A percentile compares a stretch with the other conserved stretches of the same genome.
Conservation (phyloP, 2,113 vertebrate species). For the Thinocorus orbignyianus region DNA sequence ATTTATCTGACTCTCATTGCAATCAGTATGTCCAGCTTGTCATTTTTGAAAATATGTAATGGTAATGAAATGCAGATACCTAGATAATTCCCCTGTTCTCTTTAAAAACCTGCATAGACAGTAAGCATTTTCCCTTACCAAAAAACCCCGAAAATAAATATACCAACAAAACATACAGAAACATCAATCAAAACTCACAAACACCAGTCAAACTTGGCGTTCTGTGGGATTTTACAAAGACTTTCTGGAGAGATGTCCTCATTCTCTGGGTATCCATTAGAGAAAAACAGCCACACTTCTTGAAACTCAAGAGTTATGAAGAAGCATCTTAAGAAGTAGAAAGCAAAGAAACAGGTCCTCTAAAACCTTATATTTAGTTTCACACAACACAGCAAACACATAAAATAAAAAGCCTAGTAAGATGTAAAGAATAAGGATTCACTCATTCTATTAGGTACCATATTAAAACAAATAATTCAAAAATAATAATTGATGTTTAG, state of each 20-base stretch:
- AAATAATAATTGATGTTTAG: background rate
- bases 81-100: background rate
- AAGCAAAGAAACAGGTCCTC: background rate
- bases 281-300: background rate
- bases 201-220: background rate
- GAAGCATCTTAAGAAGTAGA: background rate
- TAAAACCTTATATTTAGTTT: background rate
- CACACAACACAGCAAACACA: background rate
- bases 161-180: too few relatives aligned
- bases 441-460: background rate
- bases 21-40: background rate
- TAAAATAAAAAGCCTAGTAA: background rate
- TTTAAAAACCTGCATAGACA: background rate
- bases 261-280: background rate
- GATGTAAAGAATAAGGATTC: background rate
- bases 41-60: background rate
- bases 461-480: slow-evolving; percentile 10
- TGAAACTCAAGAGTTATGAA: background rate
- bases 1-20: background rate
- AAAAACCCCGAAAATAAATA: background rate
- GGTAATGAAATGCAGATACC: background rate
- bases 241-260: background rate
- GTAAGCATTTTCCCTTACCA: fast-evolving
- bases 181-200: background rate
- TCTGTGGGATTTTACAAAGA: background rate